A percentile compares a stretch with the other conserved stretches of the same genome.
phyloP scores from a whole-genome alignment of 2,113 vertebrate species.

The Gracilinanus agilis region DNA sequence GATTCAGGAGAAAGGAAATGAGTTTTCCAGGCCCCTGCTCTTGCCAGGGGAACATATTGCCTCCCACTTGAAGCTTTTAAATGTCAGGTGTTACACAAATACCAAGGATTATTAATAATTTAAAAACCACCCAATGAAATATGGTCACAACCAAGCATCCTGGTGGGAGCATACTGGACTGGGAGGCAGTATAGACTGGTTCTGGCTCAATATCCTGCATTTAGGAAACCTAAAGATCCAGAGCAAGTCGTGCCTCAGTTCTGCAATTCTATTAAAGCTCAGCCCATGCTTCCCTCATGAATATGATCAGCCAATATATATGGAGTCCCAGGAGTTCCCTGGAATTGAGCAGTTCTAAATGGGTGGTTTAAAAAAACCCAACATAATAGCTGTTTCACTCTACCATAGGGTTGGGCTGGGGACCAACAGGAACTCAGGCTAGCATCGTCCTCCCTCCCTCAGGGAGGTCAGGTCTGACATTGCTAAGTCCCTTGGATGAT shows the following conservation, averaged over 20 bases:
- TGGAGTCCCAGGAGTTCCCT: background rate
- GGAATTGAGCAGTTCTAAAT: background rate
- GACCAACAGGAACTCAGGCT: background rate
- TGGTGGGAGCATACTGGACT: background rate
- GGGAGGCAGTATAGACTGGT: background rate
- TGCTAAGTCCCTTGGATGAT: background rate
- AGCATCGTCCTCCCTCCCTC: background rate
- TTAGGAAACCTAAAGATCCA: background rate
- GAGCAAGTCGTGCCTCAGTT: background rate
- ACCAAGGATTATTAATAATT: constrained; percentile 7
- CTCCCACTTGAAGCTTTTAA: constrained; percentile 1
- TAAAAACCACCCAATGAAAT: background rate
- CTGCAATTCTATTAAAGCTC: background rate
- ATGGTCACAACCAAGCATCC: background rate
- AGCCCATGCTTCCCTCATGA: background rate
- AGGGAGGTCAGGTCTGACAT: background rate
- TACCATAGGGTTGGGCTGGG: background rate
- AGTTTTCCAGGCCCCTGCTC: background rate
- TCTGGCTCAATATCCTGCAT: background rate
- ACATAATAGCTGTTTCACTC: background rate
- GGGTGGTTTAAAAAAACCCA: background rate
- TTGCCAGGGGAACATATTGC: constrained; percentile 2
- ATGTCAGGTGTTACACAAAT: constrained; percentile 22
- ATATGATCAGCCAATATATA: background rate
- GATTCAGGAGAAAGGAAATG: background rate